phyloP scores from a whole-genome alignment of 2,113 vertebrate genomes.

The Parotia lawesii region DNA sequence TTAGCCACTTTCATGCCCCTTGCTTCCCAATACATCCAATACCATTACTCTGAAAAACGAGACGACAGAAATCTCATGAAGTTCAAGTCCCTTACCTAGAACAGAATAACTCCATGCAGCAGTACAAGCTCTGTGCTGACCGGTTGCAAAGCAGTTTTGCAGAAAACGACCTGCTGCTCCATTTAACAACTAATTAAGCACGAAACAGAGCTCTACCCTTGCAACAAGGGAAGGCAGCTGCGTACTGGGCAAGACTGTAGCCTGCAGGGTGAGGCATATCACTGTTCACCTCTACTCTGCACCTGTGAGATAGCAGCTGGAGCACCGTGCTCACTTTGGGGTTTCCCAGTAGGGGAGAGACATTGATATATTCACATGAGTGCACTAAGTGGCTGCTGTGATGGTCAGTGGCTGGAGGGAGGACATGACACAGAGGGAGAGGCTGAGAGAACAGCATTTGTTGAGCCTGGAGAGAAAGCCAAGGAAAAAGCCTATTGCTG shows the following conservation, averaged over 20 bases:
- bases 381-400: not conserved
- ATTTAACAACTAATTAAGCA: not conserved
- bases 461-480: not conserved
- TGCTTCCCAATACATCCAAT: not conserved
- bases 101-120: not conserved
- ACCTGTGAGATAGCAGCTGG: not conserved
- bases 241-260: not conserved
- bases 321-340: not conserved
- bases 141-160: not conserved
- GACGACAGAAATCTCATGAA: not conserved
- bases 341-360: not conserved
- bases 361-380: rapidly evolving
- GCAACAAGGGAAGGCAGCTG: not conserved
- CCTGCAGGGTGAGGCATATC: not conserved
- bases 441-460: not conserved
- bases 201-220: not conserved
- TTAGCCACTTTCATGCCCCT: not conserved
- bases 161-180: not conserved
- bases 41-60: not conserved
- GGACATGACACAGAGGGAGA: not conserved
- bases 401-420: not conserved
- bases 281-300: not conserved
- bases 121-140: not conserved
- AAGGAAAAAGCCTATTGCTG: not conserved
- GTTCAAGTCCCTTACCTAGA: not conserved